phyloP scores from a whole-genome alignment of 2,797 vertebrate species.

The Acanthurus lineatus region DNA sequence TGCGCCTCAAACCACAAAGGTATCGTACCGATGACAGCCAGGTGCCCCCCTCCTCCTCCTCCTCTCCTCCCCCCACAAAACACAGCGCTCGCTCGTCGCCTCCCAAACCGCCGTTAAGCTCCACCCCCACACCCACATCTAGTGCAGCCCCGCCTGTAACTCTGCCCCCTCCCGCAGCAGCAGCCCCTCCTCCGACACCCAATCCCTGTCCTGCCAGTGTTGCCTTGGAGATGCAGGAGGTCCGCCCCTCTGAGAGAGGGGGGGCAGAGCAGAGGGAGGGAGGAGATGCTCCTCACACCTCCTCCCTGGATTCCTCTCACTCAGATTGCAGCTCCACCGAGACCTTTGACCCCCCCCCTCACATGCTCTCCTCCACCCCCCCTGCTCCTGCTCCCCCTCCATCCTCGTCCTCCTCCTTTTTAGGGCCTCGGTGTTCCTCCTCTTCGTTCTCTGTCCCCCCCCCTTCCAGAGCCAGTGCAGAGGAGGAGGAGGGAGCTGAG shows the following conservation, averaged over 20 bases:
- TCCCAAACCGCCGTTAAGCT: slow-evolving; percentile 83
- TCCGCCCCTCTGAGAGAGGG: slow-evolving; percentile 72
- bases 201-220: slow-evolving; percentile 87
- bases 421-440: slow-evolving; percentile 64
- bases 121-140: slow-evolving; percentile 77
- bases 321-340: slow-evolving; percentile 95
- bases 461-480: slow-evolving; percentile 62
- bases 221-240: slow-evolving; percentile 78
- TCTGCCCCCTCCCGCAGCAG: slow-evolving; percentile 72
- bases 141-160: slow-evolving; percentile 53
- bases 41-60: slow-evolving; percentile 34
- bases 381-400: slow-evolving; percentile 39
- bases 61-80: slow-evolving; percentile 80
- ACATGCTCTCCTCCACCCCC: slow-evolving; percentile 79
- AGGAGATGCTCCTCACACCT: slow-evolving; percentile 82
- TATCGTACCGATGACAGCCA: slow-evolving; percentile 96
- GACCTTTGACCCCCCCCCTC: slow-evolving; percentile 92
- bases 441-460: slow-evolving; percentile 56
- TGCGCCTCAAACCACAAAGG: slow-evolving; percentile 96
- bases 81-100: slow-evolving; percentile 70
- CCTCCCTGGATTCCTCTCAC: slow-evolving; percentile 92
- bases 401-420: slow-evolving; percentile 51
- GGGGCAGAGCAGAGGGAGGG: slow-evolving; percentile 81
- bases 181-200: slow-evolving; percentile 85
- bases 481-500: slow-evolving; percentile 81